A percentile compares a stretch with the other conserved stretches of the same genome.
These are phyloP conservation scores for Thamnophis sirtalis DNA, from an alignment of 2,113 vertebrate genomes.

Conservation along the genomic window DNA sequence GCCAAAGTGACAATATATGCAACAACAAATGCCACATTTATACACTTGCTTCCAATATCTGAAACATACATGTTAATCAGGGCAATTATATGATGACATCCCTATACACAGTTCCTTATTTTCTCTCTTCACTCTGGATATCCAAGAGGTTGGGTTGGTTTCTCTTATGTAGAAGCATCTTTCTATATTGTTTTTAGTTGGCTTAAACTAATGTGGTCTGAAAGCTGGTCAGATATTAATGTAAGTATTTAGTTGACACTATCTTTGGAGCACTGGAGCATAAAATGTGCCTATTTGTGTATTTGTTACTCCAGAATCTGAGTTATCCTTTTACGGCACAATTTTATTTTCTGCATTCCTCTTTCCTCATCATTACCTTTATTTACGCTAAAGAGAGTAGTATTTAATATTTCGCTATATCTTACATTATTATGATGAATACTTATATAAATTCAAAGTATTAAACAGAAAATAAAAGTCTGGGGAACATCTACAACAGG, in stretches of 20 bases:
- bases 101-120: background rate
- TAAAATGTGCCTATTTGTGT: background rate
- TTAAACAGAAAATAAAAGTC: background rate
- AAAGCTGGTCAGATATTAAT: background rate
- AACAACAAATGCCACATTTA: background rate
- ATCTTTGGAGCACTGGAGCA: background rate
- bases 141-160: background rate
- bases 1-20: background rate
- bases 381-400: background rate
- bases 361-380: background rate
- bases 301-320: background rate
- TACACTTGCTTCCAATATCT: background rate
- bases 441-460: constrained; percentile 1
- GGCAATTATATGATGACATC: background rate
- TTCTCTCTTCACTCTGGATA: background rate
- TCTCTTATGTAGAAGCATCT: background rate
- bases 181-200: background rate
- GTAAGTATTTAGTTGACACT: background rate
- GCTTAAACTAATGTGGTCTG: background rate
- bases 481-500: background rate
- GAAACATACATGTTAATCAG: background rate
- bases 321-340: background rate
- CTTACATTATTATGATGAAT: background rate
- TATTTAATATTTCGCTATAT: background rate
- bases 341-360: background rate